Conservation (phyloP, 2,888 invertebrate genomes). For the Microplitis deprimator region DNA sequence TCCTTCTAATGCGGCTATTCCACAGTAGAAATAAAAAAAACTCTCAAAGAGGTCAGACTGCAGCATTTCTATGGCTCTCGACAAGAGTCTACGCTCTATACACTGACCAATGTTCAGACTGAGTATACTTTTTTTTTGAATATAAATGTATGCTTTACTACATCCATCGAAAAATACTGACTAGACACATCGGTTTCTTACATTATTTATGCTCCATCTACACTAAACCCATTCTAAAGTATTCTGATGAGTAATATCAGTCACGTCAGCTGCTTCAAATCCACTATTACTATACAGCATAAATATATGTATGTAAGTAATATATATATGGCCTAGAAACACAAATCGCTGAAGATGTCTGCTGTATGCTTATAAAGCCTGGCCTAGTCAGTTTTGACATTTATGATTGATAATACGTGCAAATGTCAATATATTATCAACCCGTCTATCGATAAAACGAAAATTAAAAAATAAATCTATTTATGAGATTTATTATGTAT, state of each 20-base stretch:
- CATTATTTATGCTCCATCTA: not conserved
- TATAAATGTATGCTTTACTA: not conserved
- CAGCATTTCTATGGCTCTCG: constrained; percentile 38
- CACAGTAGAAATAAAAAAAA: not conserved
- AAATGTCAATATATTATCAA: not conserved
- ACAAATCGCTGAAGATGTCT: not conserved
- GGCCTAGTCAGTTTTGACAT: not conserved
- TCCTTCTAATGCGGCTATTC: constrained; percentile 7
- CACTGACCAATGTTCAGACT: constrained; percentile 1
- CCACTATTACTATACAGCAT: not conserved
- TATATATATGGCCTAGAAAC: constrained; percentile 6
- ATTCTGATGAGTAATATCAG: not conserved
- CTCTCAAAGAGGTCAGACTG: constrained; percentile 29
- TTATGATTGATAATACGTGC: not conserved
- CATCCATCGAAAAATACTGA: not conserved
- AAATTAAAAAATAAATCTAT: not conserved
- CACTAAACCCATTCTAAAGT: not conserved
- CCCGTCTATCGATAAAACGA: not conserved
- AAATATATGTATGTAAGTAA: not conserved
- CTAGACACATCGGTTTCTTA: not conserved
- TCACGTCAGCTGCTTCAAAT: constrained; percentile 20
- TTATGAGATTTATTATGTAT: not conserved
- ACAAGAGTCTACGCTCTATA: not conserved
- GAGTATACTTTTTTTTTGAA: not conserved
- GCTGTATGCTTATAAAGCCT: not conserved